A percentile compares a stretch with the other conserved stretches of the same genome.
Evolutionary conservation across 2,888 invertebrate species (phyloP).

Genomic region (Xanthorhoe spadicearia): DNA sequence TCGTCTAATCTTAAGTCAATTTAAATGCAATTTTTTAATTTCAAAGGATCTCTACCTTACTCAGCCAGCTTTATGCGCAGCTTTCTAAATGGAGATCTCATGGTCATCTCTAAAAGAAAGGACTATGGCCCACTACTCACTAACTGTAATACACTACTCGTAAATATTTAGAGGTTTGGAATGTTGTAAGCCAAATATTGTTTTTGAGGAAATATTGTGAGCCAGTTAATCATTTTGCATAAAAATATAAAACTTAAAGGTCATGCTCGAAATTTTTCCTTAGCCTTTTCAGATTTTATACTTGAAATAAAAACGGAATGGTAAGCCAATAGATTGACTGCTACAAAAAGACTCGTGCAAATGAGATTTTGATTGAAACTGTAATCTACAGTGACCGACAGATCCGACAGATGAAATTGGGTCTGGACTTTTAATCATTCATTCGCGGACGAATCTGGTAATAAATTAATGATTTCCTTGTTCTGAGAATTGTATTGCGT

Average conservation of each 20-base stretch:
- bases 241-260: background rate
- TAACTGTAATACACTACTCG: no score
- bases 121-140: no score
- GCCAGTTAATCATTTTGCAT: background rate
- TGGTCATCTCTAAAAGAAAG: no score
- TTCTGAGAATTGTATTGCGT: background rate
- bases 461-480: constrained; percentile 15
- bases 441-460: constrained; percentile 4
- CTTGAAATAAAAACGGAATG: background rate
- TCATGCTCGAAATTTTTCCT: background rate
- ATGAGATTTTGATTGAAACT: constrained; percentile 10
- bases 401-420: constrained; percentile 11
- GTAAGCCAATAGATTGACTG: background rate
- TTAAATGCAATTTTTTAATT: no score
- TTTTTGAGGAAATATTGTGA: background rate
- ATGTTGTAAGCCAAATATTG: no score
- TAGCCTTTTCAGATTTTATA: background rate
- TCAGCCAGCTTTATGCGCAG: no score
- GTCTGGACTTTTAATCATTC: constrained; percentile 13
- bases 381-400: constrained; percentile 2
- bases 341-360: background rate
- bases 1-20: no score
- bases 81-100: no score
- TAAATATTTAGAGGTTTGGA: no score
- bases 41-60: no score